Percentiles rank a stretch among this genome's conserved stretches.
phyloP scores from a whole-genome alignment of 2,797 vertebrate species.

The Sebastes goodei region DNA sequence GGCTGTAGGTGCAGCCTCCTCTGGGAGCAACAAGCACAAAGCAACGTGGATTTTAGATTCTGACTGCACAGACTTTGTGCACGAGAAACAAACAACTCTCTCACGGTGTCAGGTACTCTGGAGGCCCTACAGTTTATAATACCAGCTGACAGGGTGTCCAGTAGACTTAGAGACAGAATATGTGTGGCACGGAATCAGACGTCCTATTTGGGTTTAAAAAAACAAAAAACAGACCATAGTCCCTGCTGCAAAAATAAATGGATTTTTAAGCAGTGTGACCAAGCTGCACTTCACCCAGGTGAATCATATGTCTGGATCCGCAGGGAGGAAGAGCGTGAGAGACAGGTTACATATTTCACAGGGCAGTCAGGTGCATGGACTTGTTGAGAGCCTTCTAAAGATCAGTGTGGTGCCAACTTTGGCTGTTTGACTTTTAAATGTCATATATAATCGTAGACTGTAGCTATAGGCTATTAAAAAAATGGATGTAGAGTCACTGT shows the following conservation, averaged over 20 bases:
- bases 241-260: background rate
- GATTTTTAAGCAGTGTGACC: background rate
- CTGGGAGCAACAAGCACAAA: background rate
- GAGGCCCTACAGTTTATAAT: background rate
- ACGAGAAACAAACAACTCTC: background rate
- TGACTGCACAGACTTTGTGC: background rate
- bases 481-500: rapidly evolving
- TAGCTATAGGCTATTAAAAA: too few relatives aligned
- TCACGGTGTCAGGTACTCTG: background rate
- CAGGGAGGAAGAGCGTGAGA: slow-evolving; percentile 26
- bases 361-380: slow-evolving; percentile 20
- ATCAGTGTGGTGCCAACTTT: slow-evolving; percentile 1
- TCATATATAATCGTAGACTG: background rate
- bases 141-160: slow-evolving; percentile 16
- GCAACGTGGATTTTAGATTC: background rate
- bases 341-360: slow-evolving; percentile 38
- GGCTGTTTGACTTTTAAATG: background rate
- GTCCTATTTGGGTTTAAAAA: background rate
- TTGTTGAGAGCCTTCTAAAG: slow-evolving; percentile 5
- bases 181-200: background rate
- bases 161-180: background rate
- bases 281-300: slow-evolving; percentile 32
- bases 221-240: background rate
- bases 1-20: background rate
- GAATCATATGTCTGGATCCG: slow-evolving; percentile 35